phyloP scores from a whole-genome alignment of 2,113 vertebrate genomes.

The Alaudala cheleensis region DNA sequence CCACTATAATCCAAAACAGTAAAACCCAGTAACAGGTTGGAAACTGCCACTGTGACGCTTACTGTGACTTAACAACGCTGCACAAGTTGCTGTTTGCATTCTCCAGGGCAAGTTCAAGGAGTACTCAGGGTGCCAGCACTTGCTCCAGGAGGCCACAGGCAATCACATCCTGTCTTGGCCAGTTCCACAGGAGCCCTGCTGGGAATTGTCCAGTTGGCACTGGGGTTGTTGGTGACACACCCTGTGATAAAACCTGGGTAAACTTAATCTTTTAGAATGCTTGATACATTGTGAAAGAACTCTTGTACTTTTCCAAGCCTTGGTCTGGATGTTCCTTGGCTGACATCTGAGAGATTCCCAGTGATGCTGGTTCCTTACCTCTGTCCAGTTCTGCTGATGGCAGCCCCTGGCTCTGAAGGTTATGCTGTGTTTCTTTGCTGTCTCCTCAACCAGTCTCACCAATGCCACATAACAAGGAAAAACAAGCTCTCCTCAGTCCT shows the following conservation, averaged over 20 bases:
- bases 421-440: neutral
- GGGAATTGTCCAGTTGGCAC: neutral
- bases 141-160: neutral
- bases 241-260: neutral
- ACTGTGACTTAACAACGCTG: neutral
- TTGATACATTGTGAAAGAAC: neutral
- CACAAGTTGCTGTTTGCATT: neutral
- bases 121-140: neutral
- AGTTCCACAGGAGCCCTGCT: neutral
- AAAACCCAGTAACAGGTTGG: neutral
- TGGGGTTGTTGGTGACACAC: neutral
- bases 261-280: neutral
- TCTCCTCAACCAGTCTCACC: neutral
- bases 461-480: neutral
- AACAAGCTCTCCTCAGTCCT: neutral
- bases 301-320: neutral
- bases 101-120: neutral
- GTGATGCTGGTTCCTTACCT: neutral
- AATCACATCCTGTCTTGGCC: neutral
- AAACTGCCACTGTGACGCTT: accelerated
- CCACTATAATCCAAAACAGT: neutral
- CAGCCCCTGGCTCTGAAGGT: neutral
- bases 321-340: neutral
- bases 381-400: neutral
- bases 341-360: neutral